A percentile compares a stretch with the other conserved stretches of the same genome.
Conservation (phyloP, 2,113 vertebrate species). For the Butorides virescens region DNA sequence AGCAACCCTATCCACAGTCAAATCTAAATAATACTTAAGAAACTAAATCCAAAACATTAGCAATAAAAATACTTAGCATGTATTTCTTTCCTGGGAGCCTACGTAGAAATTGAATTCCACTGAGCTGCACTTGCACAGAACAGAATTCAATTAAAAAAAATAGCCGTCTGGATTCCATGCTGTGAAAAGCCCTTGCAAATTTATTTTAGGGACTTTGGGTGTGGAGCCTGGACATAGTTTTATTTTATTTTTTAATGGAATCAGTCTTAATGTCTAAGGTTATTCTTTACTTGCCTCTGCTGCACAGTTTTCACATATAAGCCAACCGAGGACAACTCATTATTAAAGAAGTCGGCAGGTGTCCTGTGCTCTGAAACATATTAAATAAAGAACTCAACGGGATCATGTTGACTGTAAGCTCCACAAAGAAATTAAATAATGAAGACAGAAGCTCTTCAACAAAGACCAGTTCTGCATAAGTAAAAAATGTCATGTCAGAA, state of each 20-base stretch:
- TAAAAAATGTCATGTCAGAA: background rate
- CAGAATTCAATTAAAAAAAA: conserved; percentile 63
- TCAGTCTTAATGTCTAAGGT: conserved; percentile 64
- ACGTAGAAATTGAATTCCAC: conserved; percentile 49
- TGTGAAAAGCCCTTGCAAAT: conserved; percentile 60
- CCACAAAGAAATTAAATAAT: conserved; percentile 64
- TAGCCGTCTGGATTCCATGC: conserved; percentile 29
- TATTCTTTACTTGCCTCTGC: conserved; percentile 70
- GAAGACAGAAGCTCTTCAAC: conserved; percentile 38
- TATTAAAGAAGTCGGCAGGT: conserved; percentile 65
- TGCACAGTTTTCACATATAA: conserved; percentile 70
- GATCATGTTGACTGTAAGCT: conserved; percentile 51
- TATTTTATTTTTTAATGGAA: conserved; percentile 65
- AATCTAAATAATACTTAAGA: conserved; percentile 45
- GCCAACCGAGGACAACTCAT: conserved; percentile 54
- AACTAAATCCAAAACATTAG: conserved; percentile 52
- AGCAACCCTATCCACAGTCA: conserved; percentile 16
- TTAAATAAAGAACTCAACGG: conserved; percentile 66
- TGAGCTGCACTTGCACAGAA: conserved; percentile 25
- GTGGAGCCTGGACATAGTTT: conserved; percentile 37
- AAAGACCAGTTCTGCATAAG: background rate
- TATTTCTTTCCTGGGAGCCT: conserved; percentile 60
- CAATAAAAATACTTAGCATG: conserved; percentile 52
- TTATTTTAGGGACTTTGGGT: conserved; percentile 48
- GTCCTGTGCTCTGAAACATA: conserved; percentile 61